Evolutionary conservation across 2,113 vertebrate species (phyloP).

Genomic region (Lycaon pictus): DNA sequence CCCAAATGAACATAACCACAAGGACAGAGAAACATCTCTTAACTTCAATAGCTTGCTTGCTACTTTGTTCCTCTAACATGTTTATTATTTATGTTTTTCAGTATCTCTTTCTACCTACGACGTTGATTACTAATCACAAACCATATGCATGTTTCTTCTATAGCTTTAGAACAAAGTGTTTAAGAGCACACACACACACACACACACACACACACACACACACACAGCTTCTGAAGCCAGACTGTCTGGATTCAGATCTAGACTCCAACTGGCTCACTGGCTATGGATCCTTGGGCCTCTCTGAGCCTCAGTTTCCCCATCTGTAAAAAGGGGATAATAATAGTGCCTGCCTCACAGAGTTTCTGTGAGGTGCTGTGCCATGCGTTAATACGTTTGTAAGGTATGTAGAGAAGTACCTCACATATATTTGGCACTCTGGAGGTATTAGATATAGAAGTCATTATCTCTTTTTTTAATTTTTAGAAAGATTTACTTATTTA

Average conservation of each 20-base stretch:
- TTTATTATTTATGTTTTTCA: slow-evolving; percentile 28
- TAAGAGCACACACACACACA: background rate
- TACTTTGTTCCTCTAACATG: background rate
- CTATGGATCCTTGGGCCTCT: background rate
- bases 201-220: background rate
- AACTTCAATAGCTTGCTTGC: background rate
- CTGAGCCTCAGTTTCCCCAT: background rate
- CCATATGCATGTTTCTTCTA: background rate
- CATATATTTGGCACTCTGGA: background rate
- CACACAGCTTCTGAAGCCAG: background rate
- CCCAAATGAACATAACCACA: background rate
- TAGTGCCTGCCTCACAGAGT: background rate
- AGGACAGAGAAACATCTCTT: slow-evolving; percentile 3
- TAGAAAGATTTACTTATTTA: background rate
- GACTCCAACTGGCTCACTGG: background rate
- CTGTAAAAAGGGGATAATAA: background rate
- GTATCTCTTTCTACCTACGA: slow-evolving; percentile 18
- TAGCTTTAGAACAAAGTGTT: background rate
- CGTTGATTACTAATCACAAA: background rate
- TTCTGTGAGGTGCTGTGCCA: background rate
- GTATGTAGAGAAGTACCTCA: background rate
- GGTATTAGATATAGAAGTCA: background rate
- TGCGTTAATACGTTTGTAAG: background rate
- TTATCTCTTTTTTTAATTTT: background rate
- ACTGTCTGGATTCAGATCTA: background rate